Evolutionary conservation across 2,797 vertebrate species (phyloP).

Genomic region (Lepus townsendii): DNA sequence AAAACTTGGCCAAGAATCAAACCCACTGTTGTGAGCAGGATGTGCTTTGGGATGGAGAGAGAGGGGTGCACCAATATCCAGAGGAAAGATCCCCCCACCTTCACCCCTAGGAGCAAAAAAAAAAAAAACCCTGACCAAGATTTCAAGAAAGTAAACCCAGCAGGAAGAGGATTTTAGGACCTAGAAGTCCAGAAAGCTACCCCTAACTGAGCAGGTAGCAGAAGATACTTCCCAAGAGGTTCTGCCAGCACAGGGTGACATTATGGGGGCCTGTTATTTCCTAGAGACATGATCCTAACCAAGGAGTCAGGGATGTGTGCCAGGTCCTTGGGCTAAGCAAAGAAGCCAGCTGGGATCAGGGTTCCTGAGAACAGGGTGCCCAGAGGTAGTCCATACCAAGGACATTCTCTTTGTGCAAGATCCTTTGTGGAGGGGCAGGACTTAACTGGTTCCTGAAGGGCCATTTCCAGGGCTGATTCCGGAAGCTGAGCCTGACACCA

Average conservation of each 20-base stretch:
- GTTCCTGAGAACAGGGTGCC: accelerated
- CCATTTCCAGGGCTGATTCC: neutral
- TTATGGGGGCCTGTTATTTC: neutral
- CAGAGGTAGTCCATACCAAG: no score
- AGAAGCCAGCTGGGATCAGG: neutral
- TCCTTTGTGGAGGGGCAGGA: accelerated
- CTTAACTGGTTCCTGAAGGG: neutral
- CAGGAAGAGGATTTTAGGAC: neutral
- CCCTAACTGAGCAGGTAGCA: no score
- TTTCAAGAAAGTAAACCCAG: neutral
- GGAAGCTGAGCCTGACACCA: neutral
- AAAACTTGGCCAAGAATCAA: neutral
- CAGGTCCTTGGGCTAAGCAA: no score
- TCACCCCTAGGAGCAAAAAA: neutral
- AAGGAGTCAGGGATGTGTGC: no score
- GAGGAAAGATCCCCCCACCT: neutral
- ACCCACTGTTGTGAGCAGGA: neutral
- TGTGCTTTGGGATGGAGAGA: neutral
- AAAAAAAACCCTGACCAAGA: neutral
- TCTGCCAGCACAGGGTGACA: neutral
- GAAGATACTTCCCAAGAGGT: neutral
- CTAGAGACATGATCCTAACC: no score
- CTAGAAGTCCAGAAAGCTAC: neutral
- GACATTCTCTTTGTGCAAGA: accelerated
- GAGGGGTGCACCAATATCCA: accelerated